Evolutionary conservation across 1,140 invertebrate genomes (phyloP).

Genomic region (Macrocentrus cingulum): DNA sequence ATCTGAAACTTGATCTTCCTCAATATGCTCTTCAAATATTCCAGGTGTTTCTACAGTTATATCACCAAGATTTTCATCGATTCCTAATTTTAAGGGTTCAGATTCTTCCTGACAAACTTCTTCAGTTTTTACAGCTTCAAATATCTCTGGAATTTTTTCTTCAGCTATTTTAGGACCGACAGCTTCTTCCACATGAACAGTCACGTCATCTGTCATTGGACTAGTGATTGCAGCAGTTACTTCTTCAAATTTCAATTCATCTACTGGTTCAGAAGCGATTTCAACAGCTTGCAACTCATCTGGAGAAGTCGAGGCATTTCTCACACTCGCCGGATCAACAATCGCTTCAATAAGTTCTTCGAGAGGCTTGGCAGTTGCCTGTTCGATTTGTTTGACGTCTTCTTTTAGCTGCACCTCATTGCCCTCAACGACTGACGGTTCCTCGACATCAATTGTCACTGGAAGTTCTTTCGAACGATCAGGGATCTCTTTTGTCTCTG

Average conservation of each 20-base stretch:
- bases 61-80: background rate
- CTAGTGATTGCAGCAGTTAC: background rate
- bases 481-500: constrained; percentile 24
- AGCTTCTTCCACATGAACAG: too few species aligned
- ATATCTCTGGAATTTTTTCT: too few species aligned
- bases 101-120: too few species aligned
- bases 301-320: constrained; percentile 2
- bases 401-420: constrained; percentile 25
- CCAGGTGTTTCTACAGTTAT: background rate
- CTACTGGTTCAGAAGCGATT: background rate
- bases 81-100: background rate
- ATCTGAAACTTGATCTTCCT: constrained; percentile 6
- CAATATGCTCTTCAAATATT: background rate
- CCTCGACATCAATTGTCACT: background rate
- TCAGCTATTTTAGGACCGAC: too few species aligned
- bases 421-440: background rate
- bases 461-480: background rate
- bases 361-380: constrained; percentile 36
- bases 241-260: background rate
- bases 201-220: too few species aligned
- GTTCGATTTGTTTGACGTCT: constrained; percentile 35
- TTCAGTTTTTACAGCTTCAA: background rate
- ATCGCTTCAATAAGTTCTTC: constrained; percentile 42
- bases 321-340: constrained; percentile 31
- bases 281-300: constrained; percentile 17